Evolutionary conservation across 92 coral and sea anemone species (phyloP), one percentile per base, ranked within the genome.

Genomic region (Phenganax stokvisi): DNA sequence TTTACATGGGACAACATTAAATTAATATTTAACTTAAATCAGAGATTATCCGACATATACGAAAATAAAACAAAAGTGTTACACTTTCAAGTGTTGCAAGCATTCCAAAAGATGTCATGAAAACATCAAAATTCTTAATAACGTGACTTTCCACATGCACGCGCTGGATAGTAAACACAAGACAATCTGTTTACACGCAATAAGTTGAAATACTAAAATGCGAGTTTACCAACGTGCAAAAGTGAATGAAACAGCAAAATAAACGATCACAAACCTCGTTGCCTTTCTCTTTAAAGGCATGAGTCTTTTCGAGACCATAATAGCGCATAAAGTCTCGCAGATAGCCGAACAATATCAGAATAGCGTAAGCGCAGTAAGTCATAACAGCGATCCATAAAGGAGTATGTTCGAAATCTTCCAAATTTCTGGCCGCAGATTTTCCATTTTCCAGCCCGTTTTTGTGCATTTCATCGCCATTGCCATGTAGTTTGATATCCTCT

Each of bases 261-360:
- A 76, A 20, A 1, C 29, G 20, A 58, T 44, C 15, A 59, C 90
- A 76, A 71, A 94, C 98, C 89, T 92, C 72, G 79, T 94, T 94
- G 58, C 89, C 96, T 55, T 66, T 70, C 72, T 94, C 98, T 63
- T 83, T 90, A 27, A 93, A 91, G 51, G 92, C 92, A 82, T 88
- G 92, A 16, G 98, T 90, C 72, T 86, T 90, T 68, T 94, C 98
- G 29, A 94, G 84, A 29, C 98, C 97, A 54, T 94, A 89, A 55
- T 90, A 90, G 76, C 98, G 87, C 97, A 94, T 88, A 55, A 92
- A 92, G 85, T 94, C 98, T 62, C 98, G 89, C 64, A 94, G 79
- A 83, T 94, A 90, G 27, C 98, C 98, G 71, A 94, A 92, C 57
- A 94, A 86, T 75, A 92, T 92, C 67, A 94, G 79, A 44, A 94